Percentiles rank a stretch among this genome's conserved stretches.
phyloP scores from a whole-genome alignment of 1,140 invertebrate genomes.

The Macrotrachela quadricornifera region DNA sequence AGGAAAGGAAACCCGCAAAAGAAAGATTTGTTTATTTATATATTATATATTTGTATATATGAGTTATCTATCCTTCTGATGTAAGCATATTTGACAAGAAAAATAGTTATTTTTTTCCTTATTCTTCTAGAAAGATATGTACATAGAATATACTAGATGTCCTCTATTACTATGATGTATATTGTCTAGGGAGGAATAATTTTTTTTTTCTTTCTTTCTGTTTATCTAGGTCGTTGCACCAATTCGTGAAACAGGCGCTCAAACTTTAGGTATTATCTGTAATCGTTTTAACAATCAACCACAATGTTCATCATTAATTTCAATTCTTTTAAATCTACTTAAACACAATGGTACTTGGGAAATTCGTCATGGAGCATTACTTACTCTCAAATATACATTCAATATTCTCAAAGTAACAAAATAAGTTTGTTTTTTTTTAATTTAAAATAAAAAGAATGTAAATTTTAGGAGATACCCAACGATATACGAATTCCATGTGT shows the following conservation, averaged over 20 bases:
- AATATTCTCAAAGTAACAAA: constrained; percentile 48
- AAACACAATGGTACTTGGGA: constrained; percentile 67
- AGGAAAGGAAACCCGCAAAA: no score
- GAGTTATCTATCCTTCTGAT: no score
- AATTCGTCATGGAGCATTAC: constrained; percentile 67
- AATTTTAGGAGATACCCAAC: constrained; percentile 47
- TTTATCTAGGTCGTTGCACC: constrained; percentile 58
- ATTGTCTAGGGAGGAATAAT: neutral
- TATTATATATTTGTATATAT: no score
- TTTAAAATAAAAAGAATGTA: no score
- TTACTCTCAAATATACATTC: constrained; percentile 76
- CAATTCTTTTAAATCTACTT: constrained; percentile 49
- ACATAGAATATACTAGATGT: neutral
- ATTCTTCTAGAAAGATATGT: neutral
- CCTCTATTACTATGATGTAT: neutral
- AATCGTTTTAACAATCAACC: constrained; percentile 36
- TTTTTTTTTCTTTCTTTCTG: neutral
- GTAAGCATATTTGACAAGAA: no score
- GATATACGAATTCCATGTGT: constrained; percentile 45
- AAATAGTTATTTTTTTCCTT: no score
- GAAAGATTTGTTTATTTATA: no score
- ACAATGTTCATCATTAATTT: constrained; percentile 41
- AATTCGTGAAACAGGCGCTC: constrained; percentile 80
- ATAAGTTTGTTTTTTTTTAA: neutral
- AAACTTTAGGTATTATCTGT: constrained; percentile 47